A percentile compares a stretch with the other conserved stretches of the same genome.
Conservation (phyloP, 2,888 invertebrate genomes). For the Sthenelais limicola region DNA sequence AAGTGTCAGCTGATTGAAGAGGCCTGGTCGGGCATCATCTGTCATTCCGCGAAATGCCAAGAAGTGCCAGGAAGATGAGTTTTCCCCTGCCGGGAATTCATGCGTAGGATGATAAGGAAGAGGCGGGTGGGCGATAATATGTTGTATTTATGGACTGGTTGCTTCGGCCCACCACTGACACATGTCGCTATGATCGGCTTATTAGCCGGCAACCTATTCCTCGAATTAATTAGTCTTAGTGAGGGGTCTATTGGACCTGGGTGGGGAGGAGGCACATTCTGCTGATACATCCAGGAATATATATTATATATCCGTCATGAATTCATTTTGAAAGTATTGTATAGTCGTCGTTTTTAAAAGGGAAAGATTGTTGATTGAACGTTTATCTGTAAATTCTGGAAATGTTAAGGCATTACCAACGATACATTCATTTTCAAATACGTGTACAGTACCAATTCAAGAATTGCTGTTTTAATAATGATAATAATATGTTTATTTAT, state of each 20-base stretch:
- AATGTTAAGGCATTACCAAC: too few species aligned
- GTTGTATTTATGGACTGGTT: constrained; percentile 33
- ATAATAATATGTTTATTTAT: too few species aligned
- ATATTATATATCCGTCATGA: too few species aligned
- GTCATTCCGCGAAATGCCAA: constrained; percentile 34
- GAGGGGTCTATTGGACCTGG: too few species aligned
- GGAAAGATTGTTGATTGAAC: too few species aligned
- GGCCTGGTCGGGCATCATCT: constrained; percentile 20
- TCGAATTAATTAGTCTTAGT: constrained; percentile 34
- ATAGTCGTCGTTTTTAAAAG: too few species aligned
- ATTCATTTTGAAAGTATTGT: too few species aligned
- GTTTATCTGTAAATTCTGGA: too few species aligned
- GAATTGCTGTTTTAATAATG: too few species aligned
- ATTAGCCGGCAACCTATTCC: constrained; percentile 7
- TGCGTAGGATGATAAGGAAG: constrained; percentile 26
- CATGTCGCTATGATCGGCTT: constrained; percentile 5
- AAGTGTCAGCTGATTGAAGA: constrained; percentile 35
- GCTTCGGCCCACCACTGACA: constrained; percentile 23
- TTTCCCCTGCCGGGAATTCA: constrained; percentile 17
- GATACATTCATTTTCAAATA: too few species aligned
- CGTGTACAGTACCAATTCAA: too few species aligned
- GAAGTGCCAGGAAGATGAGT: constrained; percentile 32
- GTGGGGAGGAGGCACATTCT: neutral
- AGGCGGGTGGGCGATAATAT: constrained; percentile 28
- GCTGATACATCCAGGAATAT: too few species aligned